Base-by-base conservation (phyloP, 35 echinoderm and acorn worm genomes). In the Ptychodera flava region DNA sequence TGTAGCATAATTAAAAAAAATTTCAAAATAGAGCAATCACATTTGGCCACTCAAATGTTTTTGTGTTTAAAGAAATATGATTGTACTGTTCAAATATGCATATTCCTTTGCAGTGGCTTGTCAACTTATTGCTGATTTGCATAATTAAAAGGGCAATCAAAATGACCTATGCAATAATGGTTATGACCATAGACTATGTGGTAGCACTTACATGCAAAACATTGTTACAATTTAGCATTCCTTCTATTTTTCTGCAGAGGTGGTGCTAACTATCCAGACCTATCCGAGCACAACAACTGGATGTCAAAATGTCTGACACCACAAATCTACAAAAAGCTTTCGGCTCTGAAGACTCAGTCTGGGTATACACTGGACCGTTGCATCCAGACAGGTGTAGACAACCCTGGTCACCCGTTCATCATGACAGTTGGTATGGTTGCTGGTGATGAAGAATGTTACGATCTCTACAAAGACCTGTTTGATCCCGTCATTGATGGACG, bases 341-440 rank as follows among this genome's bases (percentile, higher is more conserved):
- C 36, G 81, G 85, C 89, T 1, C 30, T 92, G 80, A 86, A 89
- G 34, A 98, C 95, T 1, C 30, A 81, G 28, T 88, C 84, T 85
- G 95, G 95, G 22, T 89, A 87, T 32, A 90, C 92, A 15, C 52
- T 98, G 15, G 95, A 98, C 79, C 84, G 79, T 28, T 94, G 92
- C 86, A 98, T 98, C 38, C 95, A 98, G 88, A 98, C 95, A 28
- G 95, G 95, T 28, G 90, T 98, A 36, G 95, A 98, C 90, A 98
- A 98, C 78, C 90, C 92, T 35, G 95, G 95, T 14, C 95, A 98
- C 89, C 92, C 92, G 0, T 92, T 92, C 88, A 98, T 98, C 89
- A 94, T 90, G 79, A 98, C 92, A 1, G 90, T 92, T 30, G 95
- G 95, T 31, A 29, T 98, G 35, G 95, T 98, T 31, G 95, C 95